Evolutionary conservation across 2,797 vertebrate genomes (phyloP).

Genomic region (Kryptolebias ocellatus): DNA sequence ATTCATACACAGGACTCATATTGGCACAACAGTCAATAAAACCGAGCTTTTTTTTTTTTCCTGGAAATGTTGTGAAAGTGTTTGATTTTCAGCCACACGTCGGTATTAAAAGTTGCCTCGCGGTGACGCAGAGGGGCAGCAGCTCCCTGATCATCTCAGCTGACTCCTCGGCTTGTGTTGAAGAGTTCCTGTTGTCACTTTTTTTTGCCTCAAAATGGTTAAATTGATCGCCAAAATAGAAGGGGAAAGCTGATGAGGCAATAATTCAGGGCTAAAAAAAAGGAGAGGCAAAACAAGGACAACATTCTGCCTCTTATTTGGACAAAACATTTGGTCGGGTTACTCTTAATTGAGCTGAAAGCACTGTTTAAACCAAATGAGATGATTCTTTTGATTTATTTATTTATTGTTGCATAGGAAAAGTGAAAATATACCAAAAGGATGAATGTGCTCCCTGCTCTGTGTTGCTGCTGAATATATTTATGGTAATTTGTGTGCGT

Average conservation of each 20-base stretch:
- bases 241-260: too few species aligned
- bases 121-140: slow-evolving; percentile 52
- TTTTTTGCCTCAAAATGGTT: slow-evolving; percentile 14
- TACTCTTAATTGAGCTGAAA: too few species aligned
- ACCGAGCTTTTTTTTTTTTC: too few species aligned
- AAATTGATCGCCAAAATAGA: too few species aligned
- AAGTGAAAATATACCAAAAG: neutral
- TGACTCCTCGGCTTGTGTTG: slow-evolving; percentile 20
- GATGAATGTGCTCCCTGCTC: slow-evolving; percentile 1
- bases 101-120: slow-evolving; percentile 27
- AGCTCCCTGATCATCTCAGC: slow-evolving; percentile 52
- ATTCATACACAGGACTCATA: too few species aligned
- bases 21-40: too few species aligned
- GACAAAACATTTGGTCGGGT: too few species aligned
- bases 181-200: slow-evolving; percentile 28
- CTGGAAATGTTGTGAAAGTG: too few species aligned
- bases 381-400: neutral
- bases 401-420: neutral
- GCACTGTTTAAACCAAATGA: too few species aligned
- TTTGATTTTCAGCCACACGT: slow-evolving; percentile 18
- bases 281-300: too few species aligned
- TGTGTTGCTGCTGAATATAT: slow-evolving; percentile 50
- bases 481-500: slow-evolving; percentile 57
- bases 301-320: too few species aligned
- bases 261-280: too few species aligned